A percentile compares a stretch with the other conserved stretches of the same genome.
phyloP scores from a whole-genome alignment of 2,797 vertebrate genomes.

The Podargus strigoides region DNA sequence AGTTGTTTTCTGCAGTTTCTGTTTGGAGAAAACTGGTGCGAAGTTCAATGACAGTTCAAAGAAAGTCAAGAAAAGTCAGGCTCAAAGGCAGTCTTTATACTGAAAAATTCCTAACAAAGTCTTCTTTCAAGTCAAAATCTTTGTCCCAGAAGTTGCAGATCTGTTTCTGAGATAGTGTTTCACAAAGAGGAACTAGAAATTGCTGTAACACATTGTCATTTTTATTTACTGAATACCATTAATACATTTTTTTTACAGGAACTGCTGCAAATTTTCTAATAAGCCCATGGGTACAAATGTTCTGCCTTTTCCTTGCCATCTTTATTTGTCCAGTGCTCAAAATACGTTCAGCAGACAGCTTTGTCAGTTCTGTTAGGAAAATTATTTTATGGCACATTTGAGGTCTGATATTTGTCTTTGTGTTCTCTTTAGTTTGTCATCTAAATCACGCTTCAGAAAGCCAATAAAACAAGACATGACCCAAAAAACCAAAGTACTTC shows the following conservation, averaged over 20 bases:
- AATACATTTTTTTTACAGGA: conserved; percentile 1
- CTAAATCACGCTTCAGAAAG: neutral
- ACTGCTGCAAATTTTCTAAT: neutral
- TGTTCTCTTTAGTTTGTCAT: neutral
- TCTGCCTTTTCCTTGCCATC: neutral
- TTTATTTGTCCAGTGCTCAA: neutral
- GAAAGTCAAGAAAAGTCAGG: neutral
- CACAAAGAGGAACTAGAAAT: neutral
- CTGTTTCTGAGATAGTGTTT: neutral
- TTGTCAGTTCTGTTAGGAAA: conserved; percentile 29
- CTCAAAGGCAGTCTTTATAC: neutral
- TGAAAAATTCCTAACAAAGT: neutral
- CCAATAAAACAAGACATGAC: neutral
- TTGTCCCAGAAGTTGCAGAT: neutral
- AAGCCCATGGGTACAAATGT: neutral
- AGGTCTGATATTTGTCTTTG: neutral
- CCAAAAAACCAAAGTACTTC: neutral
- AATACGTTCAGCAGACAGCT: neutral
- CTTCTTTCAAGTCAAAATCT: neutral
- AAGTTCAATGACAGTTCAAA: neutral
- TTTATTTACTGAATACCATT: neutral
- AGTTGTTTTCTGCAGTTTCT: neutral
- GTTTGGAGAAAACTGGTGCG: neutral
- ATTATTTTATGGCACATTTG: neutral
- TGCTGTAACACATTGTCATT: neutral